Evolutionary conservation across 2,888 invertebrate genomes (phyloP), one percentile per base, ranked within the genome.

Genomic region (Nemotelus nigrinus): DNA sequence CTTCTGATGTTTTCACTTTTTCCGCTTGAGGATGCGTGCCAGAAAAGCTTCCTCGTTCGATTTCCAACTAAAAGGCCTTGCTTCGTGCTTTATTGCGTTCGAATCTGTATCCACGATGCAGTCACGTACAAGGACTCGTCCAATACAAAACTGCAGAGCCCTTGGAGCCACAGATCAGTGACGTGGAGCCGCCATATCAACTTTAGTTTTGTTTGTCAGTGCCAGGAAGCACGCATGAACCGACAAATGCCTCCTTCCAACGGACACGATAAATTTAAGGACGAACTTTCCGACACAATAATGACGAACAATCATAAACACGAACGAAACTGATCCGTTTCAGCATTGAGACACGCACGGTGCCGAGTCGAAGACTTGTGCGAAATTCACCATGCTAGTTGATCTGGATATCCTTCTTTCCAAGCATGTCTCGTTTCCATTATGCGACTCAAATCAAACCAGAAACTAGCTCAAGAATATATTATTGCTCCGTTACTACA

Each of bases 171-270:
- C 25, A 48, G n/a, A 48, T 39, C 58, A 58, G 71, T 72, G 71
- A 72, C 57, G 57, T 57, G 58, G 71, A 58, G 45, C 71, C 58
- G 58, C 58, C 71, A 67, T 67, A 39, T 43, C 44, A 44, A 3
- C 7, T 10, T 58, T 39, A 72, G 45, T 57, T 25, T 57, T 72
- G 71, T 72, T 72, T 72, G 67, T 47, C 39, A 57, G 58, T 44
- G n/a, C 44, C 45, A 25, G n/a, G 3, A n/a, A 44, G 47, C 71
- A 57, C 71, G 45, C 71, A 57, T n/a, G 55, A n/a, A 48, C 50
- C n/a, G 10, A 10, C 47, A 25, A 48, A 48, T 48, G n/a, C 8
- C 39, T 45, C 65, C 47, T 8, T 25, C 25, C 48, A 67, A 3
- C n/a, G 25, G 25, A 4, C 25, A 25, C 39, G 25, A 3, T 48